These are phyloP conservation scores for Turritopsis dohrnii DNA, from an alignment of 30 jellyfish, hydroid and myxozoan genomes.

Conservation along the genomic window DNA sequence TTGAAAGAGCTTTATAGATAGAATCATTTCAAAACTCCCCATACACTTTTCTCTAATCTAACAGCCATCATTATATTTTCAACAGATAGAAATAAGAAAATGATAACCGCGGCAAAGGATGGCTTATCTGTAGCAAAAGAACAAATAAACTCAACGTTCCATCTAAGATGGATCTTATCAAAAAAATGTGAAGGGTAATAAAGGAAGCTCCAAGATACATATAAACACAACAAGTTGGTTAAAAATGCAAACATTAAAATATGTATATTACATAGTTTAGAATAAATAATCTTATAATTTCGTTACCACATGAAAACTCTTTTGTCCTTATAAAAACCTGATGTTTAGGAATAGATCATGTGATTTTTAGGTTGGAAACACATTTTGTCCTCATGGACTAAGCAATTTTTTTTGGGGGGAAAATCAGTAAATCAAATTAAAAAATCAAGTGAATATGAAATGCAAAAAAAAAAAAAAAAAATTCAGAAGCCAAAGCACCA, in stretches of 20 bases:
- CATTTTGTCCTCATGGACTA: neutral
- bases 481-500: neutral
- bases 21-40: neutral
- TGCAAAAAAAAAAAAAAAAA: neutral
- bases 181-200: neutral
- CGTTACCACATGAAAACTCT: constrained; percentile 4
- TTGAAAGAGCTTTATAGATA: neutral
- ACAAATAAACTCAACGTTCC: neutral
- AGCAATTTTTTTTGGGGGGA: neutral
- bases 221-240: neutral
- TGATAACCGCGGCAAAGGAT: neutral
- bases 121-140: neutral
- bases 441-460: neutral
- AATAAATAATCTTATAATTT: constrained; percentile 12
- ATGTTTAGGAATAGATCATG: too few relatives aligned
- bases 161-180: neutral
- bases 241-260: constrained; percentile 1
- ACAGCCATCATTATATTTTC: neutral
- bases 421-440: neutral
- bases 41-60: neutral
- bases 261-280: constrained; percentile 12
- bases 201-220: neutral
- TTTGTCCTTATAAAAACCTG: too few relatives aligned
- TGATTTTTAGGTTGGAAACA: neutral
- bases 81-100: neutral